Evolutionary conservation across 2,797 vertebrate genomes (phyloP).

Genomic region (Garrulus glandarius): DNA sequence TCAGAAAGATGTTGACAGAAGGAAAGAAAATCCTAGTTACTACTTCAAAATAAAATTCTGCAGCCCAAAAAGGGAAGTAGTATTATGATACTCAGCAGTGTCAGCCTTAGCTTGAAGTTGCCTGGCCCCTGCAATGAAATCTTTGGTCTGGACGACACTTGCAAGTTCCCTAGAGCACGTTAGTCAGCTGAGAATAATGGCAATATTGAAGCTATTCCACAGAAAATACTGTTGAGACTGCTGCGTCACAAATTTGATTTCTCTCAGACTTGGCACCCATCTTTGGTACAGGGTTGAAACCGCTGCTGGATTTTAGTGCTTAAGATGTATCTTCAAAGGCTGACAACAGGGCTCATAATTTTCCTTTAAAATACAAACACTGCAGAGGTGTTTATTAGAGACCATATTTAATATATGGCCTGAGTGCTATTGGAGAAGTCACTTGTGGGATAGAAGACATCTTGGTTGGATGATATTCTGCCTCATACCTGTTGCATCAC

Average conservation of each 20-base stretch:
- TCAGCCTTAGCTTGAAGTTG: background rate
- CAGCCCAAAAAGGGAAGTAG: background rate
- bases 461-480: background rate
- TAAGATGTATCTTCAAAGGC: background rate
- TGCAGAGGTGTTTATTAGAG: background rate
- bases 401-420: background rate
- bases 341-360: background rate
- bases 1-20: constrained; percentile 8
- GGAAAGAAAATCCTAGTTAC: background rate
- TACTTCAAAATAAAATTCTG: constrained; percentile 12
- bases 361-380: background rate
- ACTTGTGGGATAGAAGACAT: background rate
- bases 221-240: background rate
- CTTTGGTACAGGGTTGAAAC: background rate
- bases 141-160: background rate
- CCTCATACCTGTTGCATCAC: background rate
- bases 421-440: background rate
- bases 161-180: background rate
- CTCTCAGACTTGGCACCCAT: background rate
- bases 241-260: background rate
- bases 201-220: background rate
- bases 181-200: background rate
- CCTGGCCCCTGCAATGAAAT: background rate
- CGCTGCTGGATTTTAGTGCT: background rate
- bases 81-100: background rate